Evolutionary conservation across 2,888 invertebrate genomes (phyloP), one percentile per base, ranked within the genome.

Genomic region (Tinea pellionella): DNA sequence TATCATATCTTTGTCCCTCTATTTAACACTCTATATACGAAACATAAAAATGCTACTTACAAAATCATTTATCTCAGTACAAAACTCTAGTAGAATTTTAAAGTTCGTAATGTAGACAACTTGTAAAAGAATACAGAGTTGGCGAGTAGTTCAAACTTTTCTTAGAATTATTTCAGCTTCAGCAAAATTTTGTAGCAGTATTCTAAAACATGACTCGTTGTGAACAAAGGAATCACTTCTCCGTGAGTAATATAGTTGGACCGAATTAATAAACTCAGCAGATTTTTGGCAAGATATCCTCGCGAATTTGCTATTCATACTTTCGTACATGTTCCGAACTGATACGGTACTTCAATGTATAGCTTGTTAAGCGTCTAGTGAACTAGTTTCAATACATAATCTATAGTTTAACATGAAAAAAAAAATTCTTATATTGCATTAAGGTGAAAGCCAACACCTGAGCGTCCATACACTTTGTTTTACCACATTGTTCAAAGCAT

Each of bases 281-380:
- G 77, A 78, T 80, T 83, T 82, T 83, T 83, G 83, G 81, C 81
- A 79, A 69, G 68, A 64, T 68, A 68, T 67, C 74, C 73, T 62
- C 70, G 68, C 47, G 8, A 16, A 15, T 47, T 16, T 12, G 2
- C 37, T 37, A 37, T 37, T 9, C n/a, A 9, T 9, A n/a, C 2
- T 37, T 24, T 24, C 24, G 6, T 24, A 24, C 24, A 24, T 24
- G 3, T 24, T 3, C 24, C 6, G 24, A 24, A 24, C 6, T 24
- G 24, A 24, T 24, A 24, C n/a, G 24, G 24, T 6, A 24, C 24
- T 24, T 24, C 24, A 24, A 6, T 3, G 6, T 24, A 6, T 6
- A 24, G 24, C 24, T 24, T n/a, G n/a, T n/a, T n/a, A n/a, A n/a
- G n/a, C n/a, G n/a, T n/a, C n/a, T n/a, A n/a, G n/a, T n/a, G n/a